phyloP scores from a whole-genome alignment of 1,140 invertebrate genomes.

The Sipha flava region DNA sequence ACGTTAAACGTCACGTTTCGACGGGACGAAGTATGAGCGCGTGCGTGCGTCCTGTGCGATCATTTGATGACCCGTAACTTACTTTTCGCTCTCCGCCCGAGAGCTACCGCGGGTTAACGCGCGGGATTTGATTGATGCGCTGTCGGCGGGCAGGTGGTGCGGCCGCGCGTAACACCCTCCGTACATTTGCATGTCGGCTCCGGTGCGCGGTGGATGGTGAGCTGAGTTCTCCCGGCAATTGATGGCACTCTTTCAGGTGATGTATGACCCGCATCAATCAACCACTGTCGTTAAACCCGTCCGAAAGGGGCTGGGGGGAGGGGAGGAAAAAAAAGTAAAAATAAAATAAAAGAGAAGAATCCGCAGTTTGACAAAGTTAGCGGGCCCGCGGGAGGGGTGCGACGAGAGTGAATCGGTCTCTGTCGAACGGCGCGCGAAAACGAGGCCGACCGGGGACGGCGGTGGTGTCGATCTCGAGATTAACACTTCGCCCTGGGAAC shows the following conservation, averaged over 20 bases:
- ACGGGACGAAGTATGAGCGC: not conserved
- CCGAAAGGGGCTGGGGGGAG: not conserved
- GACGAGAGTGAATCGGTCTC: not conserved
- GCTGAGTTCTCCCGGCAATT: constrained; percentile 9
- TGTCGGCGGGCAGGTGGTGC: not conserved
- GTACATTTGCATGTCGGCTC: not conserved
- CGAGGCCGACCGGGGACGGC: not conserved
- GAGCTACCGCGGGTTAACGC: not conserved
- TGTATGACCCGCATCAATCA: constrained; percentile 30
- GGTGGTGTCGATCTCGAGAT: not conserved
- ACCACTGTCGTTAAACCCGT: constrained; percentile 17
- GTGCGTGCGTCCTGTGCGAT: not conserved
- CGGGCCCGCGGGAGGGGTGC: not conserved
- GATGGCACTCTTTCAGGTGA: constrained; percentile 32
- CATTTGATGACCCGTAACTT: constrained; percentile 29
- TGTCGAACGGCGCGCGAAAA: not conserved
- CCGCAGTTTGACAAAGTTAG: not conserved
- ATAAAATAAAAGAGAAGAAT: constrained; percentile 1
- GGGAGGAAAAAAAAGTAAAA: too few species aligned
- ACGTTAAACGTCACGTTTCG: constrained; percentile 10
- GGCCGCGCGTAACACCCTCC: not conserved
- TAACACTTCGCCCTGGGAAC: not conserved
- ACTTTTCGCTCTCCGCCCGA: not conserved
- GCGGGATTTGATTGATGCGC: constrained; percentile 18
- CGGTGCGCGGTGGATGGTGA: not conserved